Evolutionary conservation across 1,140 invertebrate genomes (phyloP).

Genomic region (Cydia amplana): DNA sequence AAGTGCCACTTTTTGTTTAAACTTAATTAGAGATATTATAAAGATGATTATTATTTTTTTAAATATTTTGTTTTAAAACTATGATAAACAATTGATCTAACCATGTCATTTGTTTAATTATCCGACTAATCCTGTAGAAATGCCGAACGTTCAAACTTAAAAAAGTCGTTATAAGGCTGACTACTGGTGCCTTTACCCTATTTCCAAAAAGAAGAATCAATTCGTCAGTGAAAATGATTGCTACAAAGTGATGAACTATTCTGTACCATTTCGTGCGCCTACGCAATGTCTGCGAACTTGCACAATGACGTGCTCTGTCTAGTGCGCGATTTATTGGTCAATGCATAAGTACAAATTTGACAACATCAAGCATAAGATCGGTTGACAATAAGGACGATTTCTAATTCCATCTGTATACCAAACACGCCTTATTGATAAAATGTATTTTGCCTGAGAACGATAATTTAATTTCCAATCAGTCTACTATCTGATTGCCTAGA

Average conservation of each 20-base stretch:
- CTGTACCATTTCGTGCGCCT: background rate
- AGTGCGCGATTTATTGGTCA: conserved; percentile 7
- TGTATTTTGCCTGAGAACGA: background rate
- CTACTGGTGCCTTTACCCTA: too few species aligned
- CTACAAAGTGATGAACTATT: conserved; percentile 6
- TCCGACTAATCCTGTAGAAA: too few species aligned
- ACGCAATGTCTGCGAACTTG: conserved; percentile 14
- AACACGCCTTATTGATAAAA: background rate
- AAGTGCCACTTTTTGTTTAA: too few species aligned
- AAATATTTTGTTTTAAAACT: too few species aligned
- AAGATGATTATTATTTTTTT: too few species aligned
- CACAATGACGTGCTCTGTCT: conserved; percentile 14
- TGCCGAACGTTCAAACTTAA: too few species aligned
- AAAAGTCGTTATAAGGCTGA: too few species aligned
- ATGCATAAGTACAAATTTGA: conserved; percentile 29
- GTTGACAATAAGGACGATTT: background rate
- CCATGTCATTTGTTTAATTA: too few species aligned
- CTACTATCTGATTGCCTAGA: conserved; percentile 2
- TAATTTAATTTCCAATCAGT: conserved; percentile 15
- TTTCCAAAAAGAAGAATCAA: background rate
- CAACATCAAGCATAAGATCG: background rate
- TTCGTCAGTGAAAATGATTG: background rate
- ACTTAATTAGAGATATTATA: too few species aligned
- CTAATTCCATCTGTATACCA: background rate
- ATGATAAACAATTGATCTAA: too few species aligned